Base-by-base conservation (phyloP, 2,888 invertebrate genomes). In the Podabrus alpinus region DNA sequence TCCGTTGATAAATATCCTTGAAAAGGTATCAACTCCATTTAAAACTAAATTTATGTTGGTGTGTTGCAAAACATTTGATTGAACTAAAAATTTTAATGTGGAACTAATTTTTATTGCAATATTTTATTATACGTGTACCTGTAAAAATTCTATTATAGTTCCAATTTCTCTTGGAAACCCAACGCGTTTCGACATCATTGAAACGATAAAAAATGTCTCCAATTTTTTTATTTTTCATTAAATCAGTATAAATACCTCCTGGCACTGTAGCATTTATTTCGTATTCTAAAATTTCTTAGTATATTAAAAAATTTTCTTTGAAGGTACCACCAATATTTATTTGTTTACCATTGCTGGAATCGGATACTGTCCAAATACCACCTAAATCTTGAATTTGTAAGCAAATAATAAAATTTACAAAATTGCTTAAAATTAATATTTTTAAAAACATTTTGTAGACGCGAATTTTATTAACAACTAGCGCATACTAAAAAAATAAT, bases 11-110 rank as follows among this genome's bases (percentile, higher is more conserved):
- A 87, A 89, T 62, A 98, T 88, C n/a, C 88, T 90, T 2, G 95
- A 90, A 74, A 95, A 90, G 0, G 97, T 97, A 85, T 98, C 98
- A 66, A 98, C 86, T 1, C 98, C 98, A 81, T 96, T 91, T 74
- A 96, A 92, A 7, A 94, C 92, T 72, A 98, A 84, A 79, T 89
- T 85, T 10, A 91, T 82, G 71, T 87, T 86, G 25, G 86, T 83
- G 79, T 83, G 83, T 71, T 83, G 80, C 66, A 88, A 79, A 25
- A 86, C 68, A 7, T 79, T 77, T 21, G 83, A 69, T 13, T 84
- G 80, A n/a, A 87, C 89, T 89, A 77, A 73, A 87, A 73, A 24
- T 15, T 15, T 62, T 19, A 19, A n/a, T 17, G 10, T 5, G 9
- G 1, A 25, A 62, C 59, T 77, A 73, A 79, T 82, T 84, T 92